phyloP scores from a whole-genome alignment of 2,113 vertebrate genomes.

The Pollachius pollachius region DNA sequence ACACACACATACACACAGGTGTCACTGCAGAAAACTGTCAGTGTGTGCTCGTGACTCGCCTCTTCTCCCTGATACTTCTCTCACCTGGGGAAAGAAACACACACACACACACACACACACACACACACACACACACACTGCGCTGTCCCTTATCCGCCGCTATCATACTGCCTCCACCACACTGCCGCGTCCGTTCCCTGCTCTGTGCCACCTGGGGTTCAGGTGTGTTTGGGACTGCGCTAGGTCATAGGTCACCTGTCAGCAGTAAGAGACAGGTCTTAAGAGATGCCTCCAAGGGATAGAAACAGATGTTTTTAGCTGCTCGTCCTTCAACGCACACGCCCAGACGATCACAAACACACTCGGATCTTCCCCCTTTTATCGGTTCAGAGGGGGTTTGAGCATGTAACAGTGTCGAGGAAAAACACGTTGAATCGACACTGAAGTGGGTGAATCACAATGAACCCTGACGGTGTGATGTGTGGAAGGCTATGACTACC shows the following conservation, averaged over 20 bases:
- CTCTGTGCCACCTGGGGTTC: conserved; percentile 37
- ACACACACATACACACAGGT: conserved; percentile 21
- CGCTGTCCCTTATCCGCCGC: conserved; percentile 31
- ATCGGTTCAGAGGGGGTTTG: no score
- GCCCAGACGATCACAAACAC: conserved; percentile 12
- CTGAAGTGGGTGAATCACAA: no score
- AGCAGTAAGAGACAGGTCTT: conserved; percentile 54
- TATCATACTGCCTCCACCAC: background rate
- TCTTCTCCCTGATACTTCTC: conserved; percentile 1
- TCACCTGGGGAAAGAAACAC: background rate
- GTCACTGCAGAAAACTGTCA: conserved; percentile 28
- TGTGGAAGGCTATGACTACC: no score
- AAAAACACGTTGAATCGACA: no score
- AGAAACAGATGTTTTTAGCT: conserved; percentile 49
- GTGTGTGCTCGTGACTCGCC: conserved; percentile 50
- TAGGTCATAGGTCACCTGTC: conserved; percentile 69
- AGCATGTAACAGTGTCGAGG: no score
- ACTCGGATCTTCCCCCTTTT: background rate
- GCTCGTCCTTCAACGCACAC: background rate
- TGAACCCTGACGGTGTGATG: no score
- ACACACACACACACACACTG: no score
- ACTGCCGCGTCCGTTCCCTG: background rate
- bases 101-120: no score
- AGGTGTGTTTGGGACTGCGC: conserved; percentile 68
- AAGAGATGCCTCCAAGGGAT: conserved; percentile 24